Percentiles rank a stretch among this genome's conserved stretches.
Evolutionary conservation across 2,888 invertebrate species (phyloP).

Genomic region (Eupithecia subumbrata): DNA sequence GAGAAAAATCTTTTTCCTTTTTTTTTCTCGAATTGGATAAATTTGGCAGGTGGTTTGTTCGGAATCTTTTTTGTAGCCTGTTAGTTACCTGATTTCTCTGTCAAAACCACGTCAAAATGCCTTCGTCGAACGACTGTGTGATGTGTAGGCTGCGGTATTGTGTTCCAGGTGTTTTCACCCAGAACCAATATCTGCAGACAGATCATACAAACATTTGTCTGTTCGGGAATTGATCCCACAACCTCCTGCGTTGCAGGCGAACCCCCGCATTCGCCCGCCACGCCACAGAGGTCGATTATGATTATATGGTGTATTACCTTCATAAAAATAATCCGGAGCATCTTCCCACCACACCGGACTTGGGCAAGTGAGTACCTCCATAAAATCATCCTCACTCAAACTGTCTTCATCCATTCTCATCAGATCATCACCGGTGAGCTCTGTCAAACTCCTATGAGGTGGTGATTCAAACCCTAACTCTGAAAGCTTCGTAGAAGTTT

Average conservation of each 20-base stretch:
- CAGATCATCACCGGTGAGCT: constrained; percentile 58
- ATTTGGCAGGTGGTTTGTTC: too few relatives aligned
- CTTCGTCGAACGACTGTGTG: too few relatives aligned
- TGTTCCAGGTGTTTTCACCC: too few relatives aligned
- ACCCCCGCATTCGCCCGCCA: too few relatives aligned
- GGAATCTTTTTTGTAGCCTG: too few relatives aligned
- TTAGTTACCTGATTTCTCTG: too few relatives aligned
- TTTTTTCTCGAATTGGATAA: too few relatives aligned
- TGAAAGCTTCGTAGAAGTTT: not conserved
- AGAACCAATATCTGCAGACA: too few relatives aligned
- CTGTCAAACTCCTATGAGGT: constrained; percentile 36
- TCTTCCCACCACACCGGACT: constrained; percentile 81
- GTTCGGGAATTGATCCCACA: not conserved
- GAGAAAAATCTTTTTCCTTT: too few relatives aligned
- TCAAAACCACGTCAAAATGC: too few relatives aligned
- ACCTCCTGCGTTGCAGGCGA: not conserved
- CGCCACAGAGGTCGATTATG: too few relatives aligned
- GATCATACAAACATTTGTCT: not conserved
- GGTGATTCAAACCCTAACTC: constrained; percentile 26
- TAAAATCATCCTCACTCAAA: constrained; percentile 68
- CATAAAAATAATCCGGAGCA: constrained; percentile 59
- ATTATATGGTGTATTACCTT: not conserved
- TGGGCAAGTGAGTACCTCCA: constrained; percentile 75
- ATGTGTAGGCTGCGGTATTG: too few relatives aligned
- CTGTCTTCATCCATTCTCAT: constrained; percentile 60